phyloP scores from a whole-genome alignment of 2,888 invertebrate species.

The Thalpophila matura region DNA sequence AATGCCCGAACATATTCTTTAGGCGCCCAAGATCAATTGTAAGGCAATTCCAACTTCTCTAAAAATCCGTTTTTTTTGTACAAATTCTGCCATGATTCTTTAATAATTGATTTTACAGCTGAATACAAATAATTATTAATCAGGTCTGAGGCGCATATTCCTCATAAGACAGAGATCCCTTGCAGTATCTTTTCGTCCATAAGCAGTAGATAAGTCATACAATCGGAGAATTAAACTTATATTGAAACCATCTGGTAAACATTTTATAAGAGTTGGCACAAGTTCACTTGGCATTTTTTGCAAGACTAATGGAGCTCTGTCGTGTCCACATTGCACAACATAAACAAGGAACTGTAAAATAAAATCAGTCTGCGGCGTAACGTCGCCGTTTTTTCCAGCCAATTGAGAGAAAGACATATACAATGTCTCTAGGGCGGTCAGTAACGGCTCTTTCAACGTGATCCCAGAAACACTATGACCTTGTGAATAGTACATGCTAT shows the following conservation, averaged over 20 bases:
- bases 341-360: conserved; percentile 94
- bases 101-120: conserved; percentile 17
- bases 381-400: conserved; percentile 93
- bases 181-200: conserved; percentile 96
- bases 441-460: conserved; percentile 92
- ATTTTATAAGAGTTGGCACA: conserved; percentile 95
- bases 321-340: conserved; percentile 94
- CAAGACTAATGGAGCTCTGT: conserved; percentile 93
- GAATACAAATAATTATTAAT: conserved; percentile 70
- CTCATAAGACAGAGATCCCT: conserved; percentile 96
- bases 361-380: conserved; percentile 96
- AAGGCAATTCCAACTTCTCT: no score
- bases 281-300: conserved; percentile 94
- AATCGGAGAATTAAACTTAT: conserved; percentile 94
- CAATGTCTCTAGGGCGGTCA: conserved; percentile 92
- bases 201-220: conserved; percentile 94
- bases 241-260: conserved; percentile 94
- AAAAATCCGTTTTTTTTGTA: no score
- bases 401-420: conserved; percentile 93
- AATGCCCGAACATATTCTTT: no score
- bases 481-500: conserved; percentile 89
- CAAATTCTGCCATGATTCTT: no score
- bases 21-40: no score
- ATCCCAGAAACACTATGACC: conserved; percentile 74
- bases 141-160: conserved; percentile 93